These are phyloP conservation scores for Tetanocera ferruginea DNA, from an alignment of 2,888 invertebrate species.

Conservation along the genomic window DNA sequence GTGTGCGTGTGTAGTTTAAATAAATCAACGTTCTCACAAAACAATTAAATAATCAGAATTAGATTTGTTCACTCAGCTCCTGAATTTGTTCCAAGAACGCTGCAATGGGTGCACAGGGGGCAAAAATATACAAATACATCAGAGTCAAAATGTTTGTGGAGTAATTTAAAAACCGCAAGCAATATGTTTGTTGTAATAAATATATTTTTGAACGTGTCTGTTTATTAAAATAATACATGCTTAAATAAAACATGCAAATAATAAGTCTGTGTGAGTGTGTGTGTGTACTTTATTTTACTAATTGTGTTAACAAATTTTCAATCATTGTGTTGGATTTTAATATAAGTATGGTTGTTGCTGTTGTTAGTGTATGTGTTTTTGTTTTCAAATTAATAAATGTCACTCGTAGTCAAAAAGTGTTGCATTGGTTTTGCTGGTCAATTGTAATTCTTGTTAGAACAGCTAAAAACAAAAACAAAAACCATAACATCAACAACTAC, in stretches of 20 bases:
- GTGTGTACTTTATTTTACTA: background rate
- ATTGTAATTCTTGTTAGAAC: constrained; percentile 4
- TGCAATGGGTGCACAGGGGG: background rate
- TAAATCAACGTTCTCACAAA: constrained; percentile 33
- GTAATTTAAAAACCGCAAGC: background rate
- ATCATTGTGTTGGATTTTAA: background rate
- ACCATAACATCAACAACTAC: constrained; percentile 2
- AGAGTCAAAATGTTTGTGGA: background rate
- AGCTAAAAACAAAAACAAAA: background rate
- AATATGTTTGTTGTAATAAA: background rate
- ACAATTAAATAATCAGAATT: constrained; percentile 36
- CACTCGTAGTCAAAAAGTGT: constrained; percentile 16
- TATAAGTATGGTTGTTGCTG: background rate
- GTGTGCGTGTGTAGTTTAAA: constrained; percentile 15
- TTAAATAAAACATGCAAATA: background rate
- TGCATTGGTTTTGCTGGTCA: constrained; percentile 28
- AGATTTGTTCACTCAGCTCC: constrained; percentile 25
- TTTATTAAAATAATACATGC: background rate
- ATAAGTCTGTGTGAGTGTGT: background rate
- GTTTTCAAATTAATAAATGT: constrained; percentile 10
- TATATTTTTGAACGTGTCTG: background rate
- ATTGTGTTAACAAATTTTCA: constrained; percentile 26
- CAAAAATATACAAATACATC: too few species aligned
- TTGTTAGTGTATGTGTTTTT: background rate
- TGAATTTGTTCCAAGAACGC: background rate